phyloP scores from a whole-genome alignment of 2,797 vertebrate species.

The Allobates femoralis region DNA sequence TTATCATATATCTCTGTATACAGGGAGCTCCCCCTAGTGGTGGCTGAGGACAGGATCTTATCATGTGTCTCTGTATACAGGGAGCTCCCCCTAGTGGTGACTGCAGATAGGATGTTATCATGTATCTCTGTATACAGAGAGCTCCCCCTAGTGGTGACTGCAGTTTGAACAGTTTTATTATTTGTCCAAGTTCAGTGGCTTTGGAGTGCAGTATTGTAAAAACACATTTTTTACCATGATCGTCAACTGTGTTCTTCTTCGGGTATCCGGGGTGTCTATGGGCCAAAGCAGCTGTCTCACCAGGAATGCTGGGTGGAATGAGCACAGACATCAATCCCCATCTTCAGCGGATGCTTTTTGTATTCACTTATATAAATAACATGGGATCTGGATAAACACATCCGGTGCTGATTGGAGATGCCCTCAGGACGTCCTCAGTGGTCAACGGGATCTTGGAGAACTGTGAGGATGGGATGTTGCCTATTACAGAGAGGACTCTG shows the following conservation, averaged over 20 bases:
- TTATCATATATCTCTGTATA: too few species aligned
- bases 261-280: background rate
- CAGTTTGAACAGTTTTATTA: too few species aligned
- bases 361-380: background rate
- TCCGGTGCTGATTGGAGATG: background rate
- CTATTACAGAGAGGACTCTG: background rate
- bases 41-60: too few species aligned
- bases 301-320: background rate
- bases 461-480: background rate
- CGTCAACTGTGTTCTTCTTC: background rate
- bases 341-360: too few species aligned
- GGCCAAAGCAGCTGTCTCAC: background rate
- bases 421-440: background rate
- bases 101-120: too few species aligned
- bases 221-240: background rate
- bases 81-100: too few species aligned
- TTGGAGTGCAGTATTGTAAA: background rate
- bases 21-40: too few species aligned
- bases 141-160: background rate
- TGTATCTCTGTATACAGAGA: too few species aligned
- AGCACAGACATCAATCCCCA: background rate
- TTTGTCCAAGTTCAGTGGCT: background rate
- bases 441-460: background rate
- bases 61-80: too few species aligned
- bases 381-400: background rate